These are phyloP conservation scores for Coreoperca whiteheadi DNA, from an alignment of 2,113 vertebrate genomes.

Conservation along the genomic window DNA sequence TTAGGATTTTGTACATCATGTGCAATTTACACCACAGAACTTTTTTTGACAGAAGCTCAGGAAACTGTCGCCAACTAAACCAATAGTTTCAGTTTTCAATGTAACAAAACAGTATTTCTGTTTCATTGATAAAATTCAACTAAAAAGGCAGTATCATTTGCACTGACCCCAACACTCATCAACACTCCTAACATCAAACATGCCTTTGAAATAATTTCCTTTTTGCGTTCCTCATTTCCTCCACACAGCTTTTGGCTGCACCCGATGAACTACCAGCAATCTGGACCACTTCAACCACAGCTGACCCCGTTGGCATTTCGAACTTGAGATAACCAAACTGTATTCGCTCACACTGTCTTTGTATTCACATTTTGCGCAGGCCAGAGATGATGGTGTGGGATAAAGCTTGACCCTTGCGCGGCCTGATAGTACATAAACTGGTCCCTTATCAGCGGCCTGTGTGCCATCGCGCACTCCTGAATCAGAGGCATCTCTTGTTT, in stretches of 20 bases:
- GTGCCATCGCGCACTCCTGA: constrained; percentile 36
- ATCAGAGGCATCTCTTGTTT: constrained; percentile 68
- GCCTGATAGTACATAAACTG: constrained; percentile 58
- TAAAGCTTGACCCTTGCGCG: constrained; percentile 64
- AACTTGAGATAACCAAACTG: constrained; percentile 65
- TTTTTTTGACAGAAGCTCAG: not conserved
- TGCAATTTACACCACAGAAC: not conserved
- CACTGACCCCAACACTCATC: constrained; percentile 16
- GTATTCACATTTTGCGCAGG: constrained; percentile 33
- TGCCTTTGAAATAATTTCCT: constrained; percentile 23
- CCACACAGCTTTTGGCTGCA: not conserved
- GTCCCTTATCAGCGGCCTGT: constrained; percentile 61
- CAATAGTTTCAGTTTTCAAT: constrained; percentile 17
- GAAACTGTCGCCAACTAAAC: not conserved
- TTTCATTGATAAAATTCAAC: constrained; percentile 12
- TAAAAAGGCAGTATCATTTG: constrained; percentile 13
- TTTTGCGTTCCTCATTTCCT: constrained; percentile 30
- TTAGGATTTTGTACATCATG: not conserved
- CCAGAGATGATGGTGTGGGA: constrained; percentile 52
- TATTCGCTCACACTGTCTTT: constrained; percentile 41
- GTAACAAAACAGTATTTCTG: constrained; percentile 10
- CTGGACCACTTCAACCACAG: constrained; percentile 24
- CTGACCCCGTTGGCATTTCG: constrained; percentile 65
- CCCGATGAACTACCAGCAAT: not conserved
- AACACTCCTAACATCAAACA: not conserved